Evolutionary conservation across 2,888 invertebrate genomes (phyloP).

Genomic region (Tortrix viridana): DNA sequence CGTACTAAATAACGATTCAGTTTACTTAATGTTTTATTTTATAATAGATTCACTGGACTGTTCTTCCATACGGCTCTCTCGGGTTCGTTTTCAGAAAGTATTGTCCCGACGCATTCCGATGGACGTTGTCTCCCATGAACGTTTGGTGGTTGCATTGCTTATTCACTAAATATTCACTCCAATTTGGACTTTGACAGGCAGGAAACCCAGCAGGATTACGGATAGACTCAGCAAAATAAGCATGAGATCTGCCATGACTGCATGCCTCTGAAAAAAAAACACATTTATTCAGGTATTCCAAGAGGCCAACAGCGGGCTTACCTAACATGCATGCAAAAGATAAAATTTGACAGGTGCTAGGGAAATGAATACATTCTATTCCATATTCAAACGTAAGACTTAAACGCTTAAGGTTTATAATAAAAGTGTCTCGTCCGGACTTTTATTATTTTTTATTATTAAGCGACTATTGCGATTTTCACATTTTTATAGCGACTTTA

Average conservation of each 20-base stretch:
- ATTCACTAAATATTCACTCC: constrained; percentile 60
- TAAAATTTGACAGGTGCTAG: no score
- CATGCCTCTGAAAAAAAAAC: constrained; percentile 81
- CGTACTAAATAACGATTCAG: no score
- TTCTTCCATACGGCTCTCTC: constrained; percentile 75
- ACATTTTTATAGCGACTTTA: no score
- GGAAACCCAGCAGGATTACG: constrained; percentile 76
- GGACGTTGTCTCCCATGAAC: constrained; percentile 82
- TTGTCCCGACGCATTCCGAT: constrained; percentile 71
- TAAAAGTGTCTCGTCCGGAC: no score
- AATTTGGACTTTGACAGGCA: constrained; percentile 78
- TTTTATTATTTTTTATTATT: no score
- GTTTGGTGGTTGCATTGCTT: constrained; percentile 51
- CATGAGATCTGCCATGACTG: constrained; percentile 86
- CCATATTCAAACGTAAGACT: no score
- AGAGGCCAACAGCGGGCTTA: no score
- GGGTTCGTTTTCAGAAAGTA: constrained; percentile 85
- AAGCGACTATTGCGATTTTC: no score
- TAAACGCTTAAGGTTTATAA: no score
- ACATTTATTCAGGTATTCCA: no score
- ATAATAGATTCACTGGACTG: neutral
- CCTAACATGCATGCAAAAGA: no score
- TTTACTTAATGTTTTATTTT: neutral
- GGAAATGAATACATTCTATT: no score
- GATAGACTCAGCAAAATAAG: constrained; percentile 86